Conservation (phyloP, 2,888 invertebrate species). For the Actias luna region DNA sequence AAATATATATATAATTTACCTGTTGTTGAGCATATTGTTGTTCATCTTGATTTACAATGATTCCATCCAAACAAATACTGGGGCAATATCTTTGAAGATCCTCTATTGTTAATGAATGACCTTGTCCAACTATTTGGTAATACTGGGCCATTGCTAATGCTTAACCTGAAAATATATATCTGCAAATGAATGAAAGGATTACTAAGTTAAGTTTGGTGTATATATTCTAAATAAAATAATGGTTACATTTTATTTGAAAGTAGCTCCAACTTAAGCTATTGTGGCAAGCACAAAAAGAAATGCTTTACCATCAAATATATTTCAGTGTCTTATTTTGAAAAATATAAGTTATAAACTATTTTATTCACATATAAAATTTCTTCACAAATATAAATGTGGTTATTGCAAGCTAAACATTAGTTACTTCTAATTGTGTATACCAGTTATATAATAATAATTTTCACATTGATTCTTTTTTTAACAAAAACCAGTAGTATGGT, state of each 20-base stretch:
- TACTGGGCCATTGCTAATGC: slow-evolving; percentile 85
- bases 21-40: slow-evolving; percentile 76
- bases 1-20: slow-evolving; percentile 36
- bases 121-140: slow-evolving; percentile 84
- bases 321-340: too few species aligned
- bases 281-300: too few species aligned
- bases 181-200: not conserved
- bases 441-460: too few species aligned
- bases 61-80: slow-evolving; percentile 80
- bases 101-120: slow-evolving; percentile 78
- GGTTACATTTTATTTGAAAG: not conserved
- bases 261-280: too few species aligned
- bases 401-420: too few species aligned
- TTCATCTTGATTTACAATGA: slow-evolving; percentile 76
- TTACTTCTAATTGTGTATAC: too few species aligned
- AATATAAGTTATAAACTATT: too few species aligned
- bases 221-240: not conserved
- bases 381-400: too few species aligned
- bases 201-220: not conserved
- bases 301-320: too few species aligned
- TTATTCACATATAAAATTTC: too few species aligned
- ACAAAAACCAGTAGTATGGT: too few species aligned
- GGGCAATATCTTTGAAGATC: slow-evolving; percentile 85
- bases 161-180: slow-evolving; percentile 58
- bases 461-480: too few species aligned